Conservation (phyloP, 2,888 invertebrate genomes). For the Ochropacha duplaris region DNA sequence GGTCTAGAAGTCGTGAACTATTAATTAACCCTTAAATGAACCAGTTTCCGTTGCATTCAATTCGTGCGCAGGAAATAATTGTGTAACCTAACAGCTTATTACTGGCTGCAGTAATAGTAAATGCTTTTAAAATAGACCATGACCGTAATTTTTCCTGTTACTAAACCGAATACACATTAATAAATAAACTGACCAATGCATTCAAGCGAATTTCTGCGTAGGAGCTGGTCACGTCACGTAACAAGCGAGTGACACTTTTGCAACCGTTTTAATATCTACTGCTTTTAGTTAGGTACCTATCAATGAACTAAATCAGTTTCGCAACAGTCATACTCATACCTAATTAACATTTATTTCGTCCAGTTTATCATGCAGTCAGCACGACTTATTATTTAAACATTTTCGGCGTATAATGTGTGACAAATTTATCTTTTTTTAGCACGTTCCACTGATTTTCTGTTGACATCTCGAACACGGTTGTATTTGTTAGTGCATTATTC, state of each 20-base stretch:
- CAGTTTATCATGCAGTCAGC: slow-evolving; percentile 9
- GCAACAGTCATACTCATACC: slow-evolving; percentile 29
- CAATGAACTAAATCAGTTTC: slow-evolving; percentile 29
- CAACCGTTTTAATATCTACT: slow-evolving; percentile 21
- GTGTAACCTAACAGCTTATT: no score
- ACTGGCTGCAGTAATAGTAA: background rate
- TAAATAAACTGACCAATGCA: background rate
- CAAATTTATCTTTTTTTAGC: slow-evolving; percentile 34
- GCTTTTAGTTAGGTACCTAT: slow-evolving; percentile 37
- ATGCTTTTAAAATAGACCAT: background rate
- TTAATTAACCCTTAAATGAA: background rate
- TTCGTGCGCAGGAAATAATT: background rate
- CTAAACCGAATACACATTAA: background rate
- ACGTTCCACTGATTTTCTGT: slow-evolving; percentile 37
- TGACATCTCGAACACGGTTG: slow-evolving; percentile 33
- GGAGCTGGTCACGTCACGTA: slow-evolving; percentile 12
- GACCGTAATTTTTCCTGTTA: background rate
- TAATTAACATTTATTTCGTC: slow-evolving; percentile 15
- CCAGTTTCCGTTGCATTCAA: background rate
- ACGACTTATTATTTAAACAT: slow-evolving; percentile 15
- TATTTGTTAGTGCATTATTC: slow-evolving; percentile 24
- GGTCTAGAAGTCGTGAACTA: background rate
- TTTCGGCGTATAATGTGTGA: slow-evolving; percentile 24
- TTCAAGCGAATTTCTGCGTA: background rate
- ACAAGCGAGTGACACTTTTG: slow-evolving; percentile 18